phyloP scores from a whole-genome alignment of 2,888 invertebrate genomes.

The Ormyrus thymus region DNA sequence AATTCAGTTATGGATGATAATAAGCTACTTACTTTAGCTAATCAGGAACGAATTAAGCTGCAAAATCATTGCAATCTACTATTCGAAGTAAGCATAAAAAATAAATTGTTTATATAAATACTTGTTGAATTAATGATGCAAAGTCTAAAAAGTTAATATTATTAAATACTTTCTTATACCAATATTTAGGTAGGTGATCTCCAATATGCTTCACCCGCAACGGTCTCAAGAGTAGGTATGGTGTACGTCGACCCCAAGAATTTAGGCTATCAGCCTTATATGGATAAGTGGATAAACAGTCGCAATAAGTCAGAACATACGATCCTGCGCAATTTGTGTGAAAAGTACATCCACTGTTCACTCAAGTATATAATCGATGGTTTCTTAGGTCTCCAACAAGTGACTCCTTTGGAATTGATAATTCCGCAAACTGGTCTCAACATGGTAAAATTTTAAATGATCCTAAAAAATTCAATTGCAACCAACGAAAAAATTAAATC shows the following conservation, averaged over 20 bases:
- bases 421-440: conserved; percentile 91
- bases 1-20: conserved; percentile 98
- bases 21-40: conserved; percentile 90
- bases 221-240: conserved; percentile 95
- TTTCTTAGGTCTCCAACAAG: conserved; percentile 83
- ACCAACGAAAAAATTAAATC: not conserved
- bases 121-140: too few relatives aligned
- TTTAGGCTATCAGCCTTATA: conserved; percentile 89
- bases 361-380: conserved; percentile 86
- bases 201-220: conserved; percentile 93
- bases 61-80: conserved; percentile 88
- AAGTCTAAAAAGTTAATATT: too few relatives aligned
- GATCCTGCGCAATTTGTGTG: conserved; percentile 79
- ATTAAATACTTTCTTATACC: not conserved
- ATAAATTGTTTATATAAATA: not conserved
- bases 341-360: conserved; percentile 84
- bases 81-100: conserved; percentile 81
- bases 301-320: conserved; percentile 75
- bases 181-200: conserved; percentile 85
- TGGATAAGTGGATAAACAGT: conserved; percentile 87
- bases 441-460: conserved; percentile 77
- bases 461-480: not conserved
- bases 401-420: conserved; percentile 85
- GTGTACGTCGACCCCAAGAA: conserved; percentile 95
- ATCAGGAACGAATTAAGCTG: conserved; percentile 90